phyloP scores from a whole-genome alignment of 1,140 invertebrate genomes.

The Cydia amplana region DNA sequence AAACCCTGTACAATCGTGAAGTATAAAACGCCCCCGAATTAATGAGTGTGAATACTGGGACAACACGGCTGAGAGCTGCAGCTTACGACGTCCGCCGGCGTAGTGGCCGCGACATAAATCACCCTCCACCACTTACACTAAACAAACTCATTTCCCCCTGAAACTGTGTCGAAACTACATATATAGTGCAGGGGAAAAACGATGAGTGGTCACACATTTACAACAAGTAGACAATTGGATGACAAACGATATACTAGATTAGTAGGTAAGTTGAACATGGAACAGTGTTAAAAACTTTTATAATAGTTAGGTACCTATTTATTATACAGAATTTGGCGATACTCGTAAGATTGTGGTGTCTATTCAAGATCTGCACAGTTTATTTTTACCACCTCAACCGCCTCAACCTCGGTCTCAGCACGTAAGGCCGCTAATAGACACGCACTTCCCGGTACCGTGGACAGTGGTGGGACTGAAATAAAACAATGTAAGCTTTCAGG shows the following conservation, averaged over 20 bases:
- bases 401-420: conserved; percentile 8
- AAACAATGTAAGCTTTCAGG: conserved; percentile 74
- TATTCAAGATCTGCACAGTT: not conserved
- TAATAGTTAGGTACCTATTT: too few relatives aligned
- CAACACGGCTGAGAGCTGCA: conserved; percentile 12
- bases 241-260: too few relatives aligned
- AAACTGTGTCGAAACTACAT: too few relatives aligned
- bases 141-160: not conserved
- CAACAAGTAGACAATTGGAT: too few relatives aligned
- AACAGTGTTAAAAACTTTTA: too few relatives aligned
- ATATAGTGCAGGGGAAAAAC: not conserved
- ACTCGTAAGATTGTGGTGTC: not conserved
- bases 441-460: conserved; percentile 63
- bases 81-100: conserved; percentile 11
- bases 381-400: conserved; percentile 15
- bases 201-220: too few relatives aligned
- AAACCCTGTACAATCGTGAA: not conserved
- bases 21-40: conserved; percentile 4
- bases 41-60: conserved; percentile 29
- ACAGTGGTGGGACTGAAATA: conserved; percentile 65
- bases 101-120: conserved; percentile 1
- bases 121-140: not conserved
- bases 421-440: conserved; percentile 41
- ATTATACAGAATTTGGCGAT: not conserved
- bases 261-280: too few relatives aligned